phyloP scores from a whole-genome alignment of 2,113 vertebrate genomes.

The Serinus canaria region DNA sequence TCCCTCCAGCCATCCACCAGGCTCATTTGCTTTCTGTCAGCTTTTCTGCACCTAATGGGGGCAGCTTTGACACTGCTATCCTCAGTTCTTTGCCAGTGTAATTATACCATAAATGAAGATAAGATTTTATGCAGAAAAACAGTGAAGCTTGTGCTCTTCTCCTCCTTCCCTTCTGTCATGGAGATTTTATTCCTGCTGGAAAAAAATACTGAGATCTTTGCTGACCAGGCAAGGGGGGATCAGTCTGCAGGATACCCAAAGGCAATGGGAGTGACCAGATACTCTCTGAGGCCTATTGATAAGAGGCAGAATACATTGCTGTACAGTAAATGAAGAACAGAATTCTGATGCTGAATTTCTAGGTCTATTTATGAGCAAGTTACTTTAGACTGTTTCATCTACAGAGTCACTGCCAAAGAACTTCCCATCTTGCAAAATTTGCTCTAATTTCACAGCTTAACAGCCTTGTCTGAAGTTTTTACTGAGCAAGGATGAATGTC shows the following conservation, averaged over 20 bases:
- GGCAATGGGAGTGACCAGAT: neutral
- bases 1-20: neutral
- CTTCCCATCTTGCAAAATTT: neutral
- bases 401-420: neutral
- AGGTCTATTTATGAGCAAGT: neutral
- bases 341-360: neutral
- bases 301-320: neutral
- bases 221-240: neutral
- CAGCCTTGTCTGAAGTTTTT: neutral
- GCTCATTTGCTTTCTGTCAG: neutral
- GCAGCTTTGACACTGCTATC: neutral
- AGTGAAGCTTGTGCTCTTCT: neutral
- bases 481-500: neutral
- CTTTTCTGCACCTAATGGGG: neutral
- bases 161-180: neutral
- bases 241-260: neutral
- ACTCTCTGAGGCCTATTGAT: neutral
- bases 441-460: neutral
- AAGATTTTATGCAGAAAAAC: neutral
- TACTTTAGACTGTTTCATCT: neutral
- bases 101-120: neutral
- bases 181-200: neutral
- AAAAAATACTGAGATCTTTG: neutral
- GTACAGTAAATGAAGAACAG: neutral
- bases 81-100: neutral